These are phyloP conservation scores for Lepidurus apus DNA, from an alignment of 1,140 invertebrate species.

Conservation along the genomic window DNA sequence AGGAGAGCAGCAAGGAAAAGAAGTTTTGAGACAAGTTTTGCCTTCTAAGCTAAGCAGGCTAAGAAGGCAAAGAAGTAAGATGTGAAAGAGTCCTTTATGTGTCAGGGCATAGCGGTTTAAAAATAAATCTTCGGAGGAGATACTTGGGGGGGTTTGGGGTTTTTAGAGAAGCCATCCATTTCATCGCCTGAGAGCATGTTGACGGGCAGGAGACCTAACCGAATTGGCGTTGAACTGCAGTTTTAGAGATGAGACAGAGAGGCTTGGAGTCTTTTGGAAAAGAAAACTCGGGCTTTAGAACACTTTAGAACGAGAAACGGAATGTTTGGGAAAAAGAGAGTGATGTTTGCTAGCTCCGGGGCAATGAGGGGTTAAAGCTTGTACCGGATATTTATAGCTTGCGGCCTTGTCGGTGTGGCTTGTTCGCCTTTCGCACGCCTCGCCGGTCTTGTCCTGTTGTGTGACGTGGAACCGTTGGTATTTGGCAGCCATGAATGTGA, in stretches of 20 bases:
- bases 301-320: neutral
- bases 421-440: neutral
- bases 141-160: neutral
- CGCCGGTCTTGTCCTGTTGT: neutral
- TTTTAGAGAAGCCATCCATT: neutral
- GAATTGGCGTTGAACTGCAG: neutral
- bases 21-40: neutral
- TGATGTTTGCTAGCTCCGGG: neutral
- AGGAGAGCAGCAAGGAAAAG: neutral
- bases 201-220: conserved; percentile 1
- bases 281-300: too few species aligned
- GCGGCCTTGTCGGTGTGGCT: neutral
- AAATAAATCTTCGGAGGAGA: neutral
- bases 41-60: too few species aligned
- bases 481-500: conserved; percentile 9
- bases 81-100: neutral
- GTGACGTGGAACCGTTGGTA: conserved; percentile 6
- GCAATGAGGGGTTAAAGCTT: neutral
- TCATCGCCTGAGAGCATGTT: conserved; percentile 14
- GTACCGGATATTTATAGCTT: neutral
- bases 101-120: neutral
- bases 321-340: neutral
- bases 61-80: neutral
- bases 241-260: conserved; percentile 6
- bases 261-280: too few species aligned